Evolutionary conservation across 2,797 vertebrate genomes (phyloP).

Genomic region (Champsocephalus gunnari): DNA sequence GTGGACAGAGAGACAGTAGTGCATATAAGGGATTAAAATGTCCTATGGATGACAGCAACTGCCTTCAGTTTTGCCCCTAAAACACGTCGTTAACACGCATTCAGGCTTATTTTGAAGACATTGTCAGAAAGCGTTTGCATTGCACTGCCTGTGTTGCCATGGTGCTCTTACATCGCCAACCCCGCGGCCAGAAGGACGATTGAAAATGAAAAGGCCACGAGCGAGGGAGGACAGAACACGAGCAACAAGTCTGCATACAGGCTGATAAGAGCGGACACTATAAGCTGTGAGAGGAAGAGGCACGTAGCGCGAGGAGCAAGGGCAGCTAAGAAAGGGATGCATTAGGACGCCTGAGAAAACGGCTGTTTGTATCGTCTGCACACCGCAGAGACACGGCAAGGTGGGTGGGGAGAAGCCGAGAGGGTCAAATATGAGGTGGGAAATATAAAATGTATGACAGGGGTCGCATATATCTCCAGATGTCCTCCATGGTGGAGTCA

Average conservation of each 20-base stretch:
- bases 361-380: slow-evolving; percentile 12
- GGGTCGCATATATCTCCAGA: slow-evolving; percentile 8
- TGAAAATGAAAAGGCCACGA: background rate
- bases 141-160: slow-evolving; percentile 45
- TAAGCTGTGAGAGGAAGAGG: background rate
- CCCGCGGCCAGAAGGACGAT: slow-evolving; percentile 18
- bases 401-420: slow-evolving; percentile 11
- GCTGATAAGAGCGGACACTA: slow-evolving; percentile 38
- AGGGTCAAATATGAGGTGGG: background rate
- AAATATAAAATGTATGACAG: slow-evolving; percentile 1
- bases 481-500: slow-evolving; percentile 22
- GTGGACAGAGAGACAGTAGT: background rate
- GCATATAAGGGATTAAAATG: background rate
- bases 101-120: background rate
- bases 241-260: slow-evolving; percentile 47
- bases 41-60: background rate
- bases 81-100: slow-evolving; percentile 11
- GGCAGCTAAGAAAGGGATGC: background rate
- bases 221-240: background rate
- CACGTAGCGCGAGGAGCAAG: background rate
- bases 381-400: background rate
- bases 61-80: background rate
- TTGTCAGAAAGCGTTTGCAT: slow-evolving; percentile 10
- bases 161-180: slow-evolving; percentile 21
- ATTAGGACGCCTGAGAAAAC: slow-evolving; percentile 18